A percentile compares a stretch with the other conserved stretches of the same genome.
These are phyloP conservation scores for Heptranchias perlo DNA, from an alignment of 2,113 vertebrate genomes.

Conservation along the genomic window DNA sequence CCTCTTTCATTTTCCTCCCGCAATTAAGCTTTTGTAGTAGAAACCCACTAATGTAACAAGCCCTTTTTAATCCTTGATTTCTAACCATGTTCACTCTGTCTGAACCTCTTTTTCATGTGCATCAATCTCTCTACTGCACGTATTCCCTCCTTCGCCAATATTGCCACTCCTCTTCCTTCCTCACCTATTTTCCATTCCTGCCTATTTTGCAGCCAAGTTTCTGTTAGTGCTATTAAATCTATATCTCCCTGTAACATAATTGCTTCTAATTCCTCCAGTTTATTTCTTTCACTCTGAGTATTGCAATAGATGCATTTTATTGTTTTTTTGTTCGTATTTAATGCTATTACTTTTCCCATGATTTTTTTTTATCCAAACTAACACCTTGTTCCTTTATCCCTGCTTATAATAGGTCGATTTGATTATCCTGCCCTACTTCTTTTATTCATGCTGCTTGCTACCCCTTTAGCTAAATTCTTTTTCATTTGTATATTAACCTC, in stretches of 20 bases:
- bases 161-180: background rate
- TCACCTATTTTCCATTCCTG: too few species aligned
- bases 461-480: background rate
- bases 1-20: background rate
- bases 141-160: background rate
- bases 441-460: background rate
- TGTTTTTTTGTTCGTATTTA: too few species aligned
- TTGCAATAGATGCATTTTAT: too few species aligned
- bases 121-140: background rate
- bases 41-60: background rate
- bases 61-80: background rate
- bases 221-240: too few species aligned
- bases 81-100: background rate
- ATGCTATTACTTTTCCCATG: too few species aligned
- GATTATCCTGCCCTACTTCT: background rate
- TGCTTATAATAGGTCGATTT: too few species aligned
- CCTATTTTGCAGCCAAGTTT: too few species aligned
- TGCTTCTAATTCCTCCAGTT: too few species aligned
- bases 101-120: background rate
- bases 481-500: background rate
- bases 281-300: too few species aligned
- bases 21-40: background rate
- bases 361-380: too few species aligned
- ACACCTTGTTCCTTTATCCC: too few species aligned
- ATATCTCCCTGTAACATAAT: too few species aligned